A percentile compares a stretch with the other conserved stretches of the same genome.
These are phyloP conservation scores for Siniperca chuatsi DNA, from an alignment of 2,113 vertebrate genomes.

Conservation along the genomic window DNA sequence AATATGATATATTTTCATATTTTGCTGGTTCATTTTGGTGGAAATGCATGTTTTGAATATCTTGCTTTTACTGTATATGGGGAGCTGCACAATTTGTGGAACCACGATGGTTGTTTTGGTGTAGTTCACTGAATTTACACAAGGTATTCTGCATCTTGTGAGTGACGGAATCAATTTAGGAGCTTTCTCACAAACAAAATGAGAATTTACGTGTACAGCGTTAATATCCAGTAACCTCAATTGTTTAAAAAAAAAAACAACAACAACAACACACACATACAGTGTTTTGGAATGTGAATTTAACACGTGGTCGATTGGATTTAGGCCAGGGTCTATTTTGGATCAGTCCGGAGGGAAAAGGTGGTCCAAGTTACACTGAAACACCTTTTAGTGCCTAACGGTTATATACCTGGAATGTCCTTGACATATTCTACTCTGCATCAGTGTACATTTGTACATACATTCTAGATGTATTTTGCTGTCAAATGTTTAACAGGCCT, in stretches of 20 bases:
- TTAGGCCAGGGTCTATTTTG: constrained; percentile 66
- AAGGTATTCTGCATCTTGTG: constrained; percentile 43
- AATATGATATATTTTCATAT: constrained; percentile 82
- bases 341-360: constrained; percentile 65
- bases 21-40: constrained; percentile 76
- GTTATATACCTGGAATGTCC: constrained; percentile 83
- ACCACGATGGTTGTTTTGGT: constrained; percentile 53
- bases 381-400: constrained; percentile 86
- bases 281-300: constrained; percentile 37
- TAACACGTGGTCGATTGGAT: constrained; percentile 38
- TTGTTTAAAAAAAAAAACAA: not conserved
- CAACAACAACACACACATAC: not conserved
- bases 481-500: constrained; percentile 58
- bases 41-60: constrained; percentile 78
- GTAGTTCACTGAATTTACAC: constrained; percentile 40
- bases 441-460: constrained; percentile 80
- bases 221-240: constrained; percentile 61
- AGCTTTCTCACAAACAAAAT: constrained; percentile 20
- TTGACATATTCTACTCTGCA: constrained; percentile 75
- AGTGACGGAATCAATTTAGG: constrained; percentile 16
- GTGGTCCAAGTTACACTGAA: constrained; percentile 77
- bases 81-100: constrained; percentile 62
- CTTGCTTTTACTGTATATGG: constrained; percentile 55
- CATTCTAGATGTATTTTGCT: constrained; percentile 63
- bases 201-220: constrained; percentile 16